These are phyloP conservation scores for Trichonephila clavata DNA, from an alignment of 1,140 invertebrate species.

Conservation along the genomic window DNA sequence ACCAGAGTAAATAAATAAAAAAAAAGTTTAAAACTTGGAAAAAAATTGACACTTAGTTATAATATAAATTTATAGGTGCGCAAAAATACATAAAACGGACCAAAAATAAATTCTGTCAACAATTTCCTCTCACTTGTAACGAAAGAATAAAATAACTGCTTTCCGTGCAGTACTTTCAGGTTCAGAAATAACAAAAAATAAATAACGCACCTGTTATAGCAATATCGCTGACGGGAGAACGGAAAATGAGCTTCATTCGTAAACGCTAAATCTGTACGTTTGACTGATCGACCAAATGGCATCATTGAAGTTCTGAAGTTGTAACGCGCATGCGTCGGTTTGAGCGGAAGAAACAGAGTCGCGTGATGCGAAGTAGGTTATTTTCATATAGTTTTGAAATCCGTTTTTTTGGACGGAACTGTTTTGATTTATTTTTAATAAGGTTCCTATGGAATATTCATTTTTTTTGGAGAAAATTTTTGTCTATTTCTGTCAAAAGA, in stretches of 20 bases:
- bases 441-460: not conserved
- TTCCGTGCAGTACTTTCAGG: not conserved
- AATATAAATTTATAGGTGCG: not conserved
- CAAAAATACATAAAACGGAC: not conserved
- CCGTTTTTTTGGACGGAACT: not conserved
- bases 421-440: not conserved
- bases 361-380: conserved; percentile 15
- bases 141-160: not conserved
- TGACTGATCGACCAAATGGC: conserved; percentile 18
- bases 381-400: not conserved
- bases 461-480: not conserved
- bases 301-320: conserved; percentile 19
- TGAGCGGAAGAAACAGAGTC: not conserved
- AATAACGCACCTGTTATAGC: conserved; percentile 29
- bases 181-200: not conserved
- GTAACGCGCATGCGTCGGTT: not conserved
- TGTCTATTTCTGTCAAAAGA: not conserved
- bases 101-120: too few species aligned
- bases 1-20: too few species aligned
- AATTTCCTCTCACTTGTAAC: not conserved
- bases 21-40: too few species aligned
- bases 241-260: conserved; percentile 4
- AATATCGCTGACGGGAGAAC: not conserved
- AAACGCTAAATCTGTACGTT: not conserved
- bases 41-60: too few species aligned